These are phyloP conservation scores for Cnemophilus loriae DNA, from an alignment of 2,113 vertebrate species.

Conservation along the genomic window DNA sequence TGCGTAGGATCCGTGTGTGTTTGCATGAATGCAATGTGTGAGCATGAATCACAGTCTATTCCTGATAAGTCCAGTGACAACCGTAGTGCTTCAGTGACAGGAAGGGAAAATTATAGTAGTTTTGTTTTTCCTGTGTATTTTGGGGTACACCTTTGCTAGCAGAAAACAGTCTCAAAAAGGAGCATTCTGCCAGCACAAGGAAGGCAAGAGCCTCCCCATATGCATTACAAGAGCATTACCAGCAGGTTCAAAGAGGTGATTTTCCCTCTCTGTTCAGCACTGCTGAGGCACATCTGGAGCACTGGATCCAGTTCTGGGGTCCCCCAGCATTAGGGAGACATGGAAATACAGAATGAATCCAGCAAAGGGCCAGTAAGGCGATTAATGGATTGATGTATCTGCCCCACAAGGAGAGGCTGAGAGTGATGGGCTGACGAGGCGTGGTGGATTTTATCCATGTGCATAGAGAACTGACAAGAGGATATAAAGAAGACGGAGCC, in stretches of 20 bases:
- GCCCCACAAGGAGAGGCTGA: not conserved
- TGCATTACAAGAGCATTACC: not conserved
- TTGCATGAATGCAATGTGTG: no score
- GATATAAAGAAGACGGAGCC: not conserved
- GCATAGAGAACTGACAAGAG: not conserved
- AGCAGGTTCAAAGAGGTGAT: not conserved
- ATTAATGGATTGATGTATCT: not conserved
- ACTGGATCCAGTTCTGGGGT: not conserved
- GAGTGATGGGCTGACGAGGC: not conserved
- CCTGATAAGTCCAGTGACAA: not conserved
- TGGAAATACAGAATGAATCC: not conserved
- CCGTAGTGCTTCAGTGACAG: not conserved
- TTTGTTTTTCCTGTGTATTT: not conserved
- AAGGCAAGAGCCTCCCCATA: not conserved
- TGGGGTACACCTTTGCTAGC: not conserved
- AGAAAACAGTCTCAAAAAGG: not conserved
- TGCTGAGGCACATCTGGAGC: not conserved
- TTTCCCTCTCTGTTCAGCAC: not conserved
- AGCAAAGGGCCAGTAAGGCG: not conserved
- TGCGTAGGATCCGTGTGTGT: not conserved
- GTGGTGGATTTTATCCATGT: not conserved
- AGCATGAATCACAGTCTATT: conserved; percentile 33
- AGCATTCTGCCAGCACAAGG: not conserved
- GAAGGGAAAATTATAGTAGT: not conserved
- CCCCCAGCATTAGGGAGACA: not conserved